Evolutionary conservation across 1,140 invertebrate genomes (phyloP).

Genomic region (Drosophila willistoni): DNA sequence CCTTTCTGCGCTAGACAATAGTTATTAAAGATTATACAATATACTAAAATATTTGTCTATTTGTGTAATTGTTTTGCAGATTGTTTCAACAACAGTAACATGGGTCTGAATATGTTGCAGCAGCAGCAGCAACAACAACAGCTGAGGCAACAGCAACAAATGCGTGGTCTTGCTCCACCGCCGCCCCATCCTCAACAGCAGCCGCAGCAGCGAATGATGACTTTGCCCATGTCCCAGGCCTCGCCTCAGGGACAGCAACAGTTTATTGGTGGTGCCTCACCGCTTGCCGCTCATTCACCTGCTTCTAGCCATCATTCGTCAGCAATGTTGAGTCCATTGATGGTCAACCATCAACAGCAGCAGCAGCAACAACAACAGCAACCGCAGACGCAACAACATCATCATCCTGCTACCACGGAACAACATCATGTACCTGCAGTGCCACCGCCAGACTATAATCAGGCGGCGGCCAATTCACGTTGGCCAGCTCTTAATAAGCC

Average conservation of each 20-base stretch:
- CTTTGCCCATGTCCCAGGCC: slow-evolving; percentile 58
- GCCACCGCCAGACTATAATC: slow-evolving; percentile 83
- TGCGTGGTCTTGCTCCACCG: slow-evolving; percentile 60
- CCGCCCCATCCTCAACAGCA: slow-evolving; percentile 83
- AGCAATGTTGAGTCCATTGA: slow-evolving; percentile 75
- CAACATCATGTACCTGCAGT: slow-evolving; percentile 72
- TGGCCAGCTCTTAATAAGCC: slow-evolving; percentile 84
- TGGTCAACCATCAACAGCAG: slow-evolving; percentile 76
- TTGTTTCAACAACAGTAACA: slow-evolving; percentile 54
- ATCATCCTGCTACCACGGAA: slow-evolving; percentile 46
- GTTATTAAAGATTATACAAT: too few species aligned
- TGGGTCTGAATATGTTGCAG: slow-evolving; percentile 47
- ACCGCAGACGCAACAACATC: slow-evolving; percentile 66
- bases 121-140: slow-evolving; percentile 59
- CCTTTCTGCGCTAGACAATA: too few species aligned
- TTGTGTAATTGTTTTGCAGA: slow-evolving; percentile 29
- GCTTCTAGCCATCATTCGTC: slow-evolving; percentile 76
- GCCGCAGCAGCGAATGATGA: slow-evolving; percentile 73
- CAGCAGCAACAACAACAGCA: slow-evolving; percentile 80
- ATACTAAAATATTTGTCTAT: not conserved
- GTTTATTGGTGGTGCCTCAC: slow-evolving; percentile 72
- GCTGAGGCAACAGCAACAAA: slow-evolving; percentile 44
- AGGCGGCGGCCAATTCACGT: slow-evolving; percentile 81
- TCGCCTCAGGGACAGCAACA: slow-evolving; percentile 62
- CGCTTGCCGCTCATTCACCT: slow-evolving; percentile 83